Conservation (phyloP, 2,888 invertebrate genomes). For the Abscondita cerata region DNA sequence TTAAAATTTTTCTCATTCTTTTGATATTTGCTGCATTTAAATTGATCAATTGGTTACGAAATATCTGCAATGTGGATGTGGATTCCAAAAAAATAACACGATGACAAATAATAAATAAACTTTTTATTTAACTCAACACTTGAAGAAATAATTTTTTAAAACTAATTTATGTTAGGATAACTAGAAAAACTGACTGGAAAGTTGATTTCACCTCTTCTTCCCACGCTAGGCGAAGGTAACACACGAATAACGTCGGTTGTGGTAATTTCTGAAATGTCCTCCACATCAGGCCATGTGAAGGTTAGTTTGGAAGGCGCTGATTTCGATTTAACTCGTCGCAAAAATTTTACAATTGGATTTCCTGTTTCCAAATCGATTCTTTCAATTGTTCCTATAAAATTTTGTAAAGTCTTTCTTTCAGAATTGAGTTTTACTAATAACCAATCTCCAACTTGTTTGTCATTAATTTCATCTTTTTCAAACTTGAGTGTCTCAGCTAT, state of each 20-base stretch:
- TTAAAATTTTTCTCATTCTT: background rate
- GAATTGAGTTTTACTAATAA: background rate
- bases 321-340: background rate
- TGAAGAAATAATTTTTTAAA: too few species aligned
- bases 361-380: background rate
- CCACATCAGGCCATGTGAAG: conserved; percentile 14
- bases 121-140: too few species aligned
- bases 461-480: background rate
- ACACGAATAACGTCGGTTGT: background rate
- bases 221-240: background rate
- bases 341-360: background rate
- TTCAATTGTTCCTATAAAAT: background rate
- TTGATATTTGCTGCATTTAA: too few species aligned
- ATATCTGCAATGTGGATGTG: background rate
- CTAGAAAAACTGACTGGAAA: background rate
- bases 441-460: background rate
- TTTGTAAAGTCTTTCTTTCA: background rate
- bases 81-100: background rate
- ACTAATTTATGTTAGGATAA: background rate
- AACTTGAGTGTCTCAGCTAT: too few species aligned
- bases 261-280: conserved; percentile 10
- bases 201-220: background rate
- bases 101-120: background rate
- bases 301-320: background rate
- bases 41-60: too few species aligned